phyloP scores from a whole-genome alignment of 1,140 invertebrate genomes.

The Zaprionus nigranus region DNA sequence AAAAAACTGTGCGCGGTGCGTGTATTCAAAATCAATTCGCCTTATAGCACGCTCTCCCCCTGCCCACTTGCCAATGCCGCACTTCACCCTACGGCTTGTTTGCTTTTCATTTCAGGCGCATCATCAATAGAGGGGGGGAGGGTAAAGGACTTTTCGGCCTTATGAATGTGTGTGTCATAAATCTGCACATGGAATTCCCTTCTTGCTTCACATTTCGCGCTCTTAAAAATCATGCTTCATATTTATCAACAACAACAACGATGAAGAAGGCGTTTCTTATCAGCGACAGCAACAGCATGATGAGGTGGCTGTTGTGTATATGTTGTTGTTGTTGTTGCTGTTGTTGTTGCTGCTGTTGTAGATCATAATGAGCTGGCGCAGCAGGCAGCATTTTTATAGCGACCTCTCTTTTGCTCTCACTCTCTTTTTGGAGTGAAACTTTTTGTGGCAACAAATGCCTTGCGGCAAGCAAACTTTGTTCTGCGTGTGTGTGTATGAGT shows the following conservation, averaged over 20 bases:
- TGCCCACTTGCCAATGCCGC: background rate
- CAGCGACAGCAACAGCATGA: slow-evolving; percentile 29
- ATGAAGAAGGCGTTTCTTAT: slow-evolving; percentile 25
- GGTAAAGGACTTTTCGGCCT: slow-evolving; percentile 33
- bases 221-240: slow-evolving; percentile 44
- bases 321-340: background rate
- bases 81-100: slow-evolving; percentile 4
- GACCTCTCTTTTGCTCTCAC: background rate
- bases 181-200: slow-evolving; percentile 43
- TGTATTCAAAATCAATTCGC: slow-evolving; percentile 46
- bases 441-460: slow-evolving; percentile 42
- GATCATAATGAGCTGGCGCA: slow-evolving; percentile 10
- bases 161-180: slow-evolving; percentile 54
- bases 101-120: slow-evolving; percentile 26
- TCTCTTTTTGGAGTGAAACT: slow-evolving; percentile 19
- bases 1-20: slow-evolving; percentile 30
- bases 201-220: slow-evolving; percentile 16
- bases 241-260: slow-evolving; percentile 35
- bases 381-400: slow-evolving; percentile 40
- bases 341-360: background rate
- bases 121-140: too few species aligned
- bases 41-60: slow-evolving; percentile 5
- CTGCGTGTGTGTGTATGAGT: slow-evolving; percentile 8
- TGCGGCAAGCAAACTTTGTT: slow-evolving; percentile 49
- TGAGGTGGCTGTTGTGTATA: background rate